phyloP scores from a whole-genome alignment of 2,113 vertebrate species.

The Rhinoderma darwinii region DNA sequence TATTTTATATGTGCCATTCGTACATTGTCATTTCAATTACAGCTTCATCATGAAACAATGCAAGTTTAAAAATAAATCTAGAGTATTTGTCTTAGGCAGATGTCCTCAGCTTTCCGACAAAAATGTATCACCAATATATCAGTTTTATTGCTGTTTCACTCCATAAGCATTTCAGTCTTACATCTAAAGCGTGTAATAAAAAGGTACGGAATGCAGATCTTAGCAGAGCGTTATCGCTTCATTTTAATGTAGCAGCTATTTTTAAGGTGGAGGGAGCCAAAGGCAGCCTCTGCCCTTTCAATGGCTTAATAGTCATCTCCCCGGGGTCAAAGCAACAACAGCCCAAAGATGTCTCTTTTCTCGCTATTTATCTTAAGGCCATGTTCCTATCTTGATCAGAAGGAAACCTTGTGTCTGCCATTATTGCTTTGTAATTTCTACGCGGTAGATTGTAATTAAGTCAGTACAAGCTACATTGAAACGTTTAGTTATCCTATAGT shows the following conservation, averaged over 20 bases:
- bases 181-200: constrained; percentile 10
- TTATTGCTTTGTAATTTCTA: not conserved
- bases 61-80: not conserved
- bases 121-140: not conserved
- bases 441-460: not conserved
- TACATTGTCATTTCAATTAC: not conserved
- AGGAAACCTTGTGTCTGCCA: not conserved
- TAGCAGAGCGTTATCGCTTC: not conserved
- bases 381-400: not conserved
- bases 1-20: not conserved
- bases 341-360: not conserved
- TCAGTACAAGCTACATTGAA: not conserved
- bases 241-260: constrained; percentile 23
- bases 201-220: constrained; percentile 3
- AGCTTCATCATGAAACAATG: not conserved
- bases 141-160: constrained; percentile 22
- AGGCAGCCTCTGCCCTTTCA: not conserved
- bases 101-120: not conserved
- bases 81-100: not conserved
- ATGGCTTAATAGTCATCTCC: not conserved
- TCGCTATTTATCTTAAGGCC: not conserved
- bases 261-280: constrained; percentile 17
- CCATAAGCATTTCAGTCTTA: not conserved
- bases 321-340: constrained; percentile 23
- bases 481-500: not conserved